phyloP scores from a whole-genome alignment of 2,797 vertebrate species.

The Gymnopithys bicolor region DNA sequence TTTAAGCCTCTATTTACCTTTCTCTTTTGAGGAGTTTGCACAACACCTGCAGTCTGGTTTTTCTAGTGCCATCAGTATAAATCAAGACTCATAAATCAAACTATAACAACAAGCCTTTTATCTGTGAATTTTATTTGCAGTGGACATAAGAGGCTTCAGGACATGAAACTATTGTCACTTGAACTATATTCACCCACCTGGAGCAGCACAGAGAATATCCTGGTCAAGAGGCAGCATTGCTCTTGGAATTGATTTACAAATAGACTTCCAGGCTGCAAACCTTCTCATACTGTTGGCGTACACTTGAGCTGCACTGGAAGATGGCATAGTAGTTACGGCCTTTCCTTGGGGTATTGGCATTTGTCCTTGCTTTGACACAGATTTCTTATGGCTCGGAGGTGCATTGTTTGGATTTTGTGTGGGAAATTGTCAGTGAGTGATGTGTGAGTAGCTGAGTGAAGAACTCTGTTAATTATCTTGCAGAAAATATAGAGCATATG shows the following conservation, averaged over 20 bases:
- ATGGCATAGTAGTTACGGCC: not conserved
- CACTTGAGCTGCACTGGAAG: not conserved
- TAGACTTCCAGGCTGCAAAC: not conserved
- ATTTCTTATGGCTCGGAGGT: not conserved
- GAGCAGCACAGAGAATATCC: not conserved
- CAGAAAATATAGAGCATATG: not conserved
- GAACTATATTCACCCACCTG: not conserved
- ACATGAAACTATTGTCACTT: not conserved
- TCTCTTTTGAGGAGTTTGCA: not conserved
- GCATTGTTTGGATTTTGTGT: not conserved
- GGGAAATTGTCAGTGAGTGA: not conserved
- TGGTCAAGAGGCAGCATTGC: not conserved
- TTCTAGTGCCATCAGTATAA: not conserved
- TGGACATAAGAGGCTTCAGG: not conserved
- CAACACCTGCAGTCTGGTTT: not conserved
- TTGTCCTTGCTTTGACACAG: not conserved
- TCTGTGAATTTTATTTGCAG: constrained; percentile 1
- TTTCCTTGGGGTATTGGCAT: not conserved
- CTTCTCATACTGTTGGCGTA: not conserved
- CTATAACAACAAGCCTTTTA: not conserved
- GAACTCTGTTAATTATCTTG: not conserved
- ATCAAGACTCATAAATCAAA: not conserved
- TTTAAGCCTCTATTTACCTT: not conserved
- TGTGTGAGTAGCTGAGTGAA: not conserved
- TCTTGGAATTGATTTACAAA: not conserved